Base-by-base conservation (phyloP, 1,140 invertebrate genomes). In the Drosophila kikkawai region DNA sequence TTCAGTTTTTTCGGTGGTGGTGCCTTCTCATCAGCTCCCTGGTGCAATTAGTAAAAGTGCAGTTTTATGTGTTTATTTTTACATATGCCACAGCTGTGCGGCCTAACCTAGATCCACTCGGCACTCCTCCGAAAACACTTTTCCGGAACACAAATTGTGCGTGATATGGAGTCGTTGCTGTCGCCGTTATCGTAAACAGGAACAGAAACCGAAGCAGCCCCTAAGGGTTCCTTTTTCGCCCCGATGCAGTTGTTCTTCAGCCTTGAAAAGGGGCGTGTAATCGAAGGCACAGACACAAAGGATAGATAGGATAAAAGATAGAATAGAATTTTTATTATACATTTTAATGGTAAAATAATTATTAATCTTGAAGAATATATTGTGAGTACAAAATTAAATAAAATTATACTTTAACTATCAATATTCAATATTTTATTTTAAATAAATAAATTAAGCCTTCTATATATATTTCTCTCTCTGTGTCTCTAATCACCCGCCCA, bases 1-100 rank as follows among this genome's bases (percentile, higher is more conserved):
- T 32, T 29, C 32, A 13, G 26, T 63, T 48, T 26, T 8, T 37
- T 37, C 19, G 39, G 36, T 48, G 29, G 50, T 48, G 51, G 47
- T 39, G 39, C 29, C 26, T 45, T 45, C 67, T 67, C 34, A 37
- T 22, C 51, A 55, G 51, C 51, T 81, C 84, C 81, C 85, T 58
- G 44, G 50, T 71, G 85, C 85, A 90, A 90, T 90, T 90, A 90
- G 85, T 80, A 82, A 79, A 67, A 90, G 85, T 90, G 85, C 85
- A 90, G 85, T 90, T 90, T 90, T 90, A 90, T 90, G 85, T 90
- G 85, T 85, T 90, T 88, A 81, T 90, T 85, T 85, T 83, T 82
- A 82, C 80, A 80, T 78, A 75, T 75, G 80, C 66, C 83, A 78
- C 80, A 90, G 85, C 71, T 90, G 85, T 90, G 75, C 77, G 79